These are phyloP conservation scores for Plectus sambesii DNA, from an alignment of 1,140 invertebrate genomes.

Conservation along the genomic window DNA sequence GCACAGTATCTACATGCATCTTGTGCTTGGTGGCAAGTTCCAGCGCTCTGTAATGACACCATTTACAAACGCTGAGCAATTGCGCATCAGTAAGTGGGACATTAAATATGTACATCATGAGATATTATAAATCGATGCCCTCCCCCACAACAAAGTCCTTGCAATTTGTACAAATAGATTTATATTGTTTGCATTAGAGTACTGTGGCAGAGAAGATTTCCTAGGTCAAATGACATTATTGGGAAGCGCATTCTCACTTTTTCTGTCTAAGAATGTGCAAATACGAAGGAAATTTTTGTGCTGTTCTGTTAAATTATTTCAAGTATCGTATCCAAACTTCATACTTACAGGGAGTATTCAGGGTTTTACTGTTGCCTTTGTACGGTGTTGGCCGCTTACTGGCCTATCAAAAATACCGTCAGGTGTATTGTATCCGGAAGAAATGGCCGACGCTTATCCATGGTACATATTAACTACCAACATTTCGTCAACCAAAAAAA, in stretches of 20 bases:
- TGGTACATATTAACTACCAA: neutral
- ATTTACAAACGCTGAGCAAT: neutral
- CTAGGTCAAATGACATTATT: neutral
- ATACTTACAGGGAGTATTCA: neutral
- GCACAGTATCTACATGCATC: constrained; percentile 62
- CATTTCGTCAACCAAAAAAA: neutral
- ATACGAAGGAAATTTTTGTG: no score
- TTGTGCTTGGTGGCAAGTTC: constrained; percentile 71
- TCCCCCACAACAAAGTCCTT: no score
- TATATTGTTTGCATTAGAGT: no score
- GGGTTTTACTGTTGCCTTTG: neutral
- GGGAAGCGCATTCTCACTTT: neutral
- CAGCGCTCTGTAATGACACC: constrained; percentile 56
- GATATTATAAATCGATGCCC: no score
- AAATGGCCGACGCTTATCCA: neutral
- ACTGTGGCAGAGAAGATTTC: no score
- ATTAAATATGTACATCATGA: no score
- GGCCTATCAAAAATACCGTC: no score
- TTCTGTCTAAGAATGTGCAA: no score
- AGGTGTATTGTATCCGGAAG: no score
- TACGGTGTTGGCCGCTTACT: neutral
- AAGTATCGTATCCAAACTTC: no score
- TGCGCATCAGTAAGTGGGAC: neutral
- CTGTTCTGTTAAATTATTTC: no score
- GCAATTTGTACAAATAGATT: no score